phyloP scores from a whole-genome alignment of 2,797 vertebrate species.

The Spondyliosoma cantharus region DNA sequence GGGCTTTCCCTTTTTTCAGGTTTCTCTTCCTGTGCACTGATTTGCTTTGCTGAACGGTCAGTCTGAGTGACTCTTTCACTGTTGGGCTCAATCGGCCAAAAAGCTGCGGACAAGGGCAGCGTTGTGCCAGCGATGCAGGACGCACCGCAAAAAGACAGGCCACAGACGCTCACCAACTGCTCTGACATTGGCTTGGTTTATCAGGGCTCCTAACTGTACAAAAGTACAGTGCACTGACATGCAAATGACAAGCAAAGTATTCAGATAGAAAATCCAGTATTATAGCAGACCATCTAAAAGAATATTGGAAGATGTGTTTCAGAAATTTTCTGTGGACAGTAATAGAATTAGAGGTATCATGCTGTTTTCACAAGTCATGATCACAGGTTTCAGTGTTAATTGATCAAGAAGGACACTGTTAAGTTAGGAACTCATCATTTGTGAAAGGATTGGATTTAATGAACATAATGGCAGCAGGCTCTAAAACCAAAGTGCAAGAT shows the following conservation, averaged over 20 bases:
- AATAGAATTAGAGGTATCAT: conserved; percentile 25
- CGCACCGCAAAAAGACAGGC: too few species aligned
- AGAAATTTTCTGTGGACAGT: conserved; percentile 28
- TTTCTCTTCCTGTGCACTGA: too few species aligned
- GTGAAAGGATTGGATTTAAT: conserved; percentile 65
- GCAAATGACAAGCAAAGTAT: conserved; percentile 48
- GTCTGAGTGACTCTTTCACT: too few species aligned
- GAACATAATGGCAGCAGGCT: conserved; percentile 75
- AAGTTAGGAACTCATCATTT: conserved; percentile 41
- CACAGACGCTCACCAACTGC: too few species aligned
- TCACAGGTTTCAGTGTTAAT: conserved; percentile 23
- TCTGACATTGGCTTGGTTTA: too few species aligned
- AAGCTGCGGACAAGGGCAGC: too few species aligned
- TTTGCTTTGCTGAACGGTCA: too few species aligned
- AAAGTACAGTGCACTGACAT: conserved; percentile 30
- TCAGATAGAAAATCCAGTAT: conserved; percentile 33
- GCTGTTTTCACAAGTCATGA: conserved; percentile 22
- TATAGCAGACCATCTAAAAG: conserved; percentile 42
- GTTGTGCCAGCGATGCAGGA: too few species aligned
- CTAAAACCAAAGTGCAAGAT: conserved; percentile 82
- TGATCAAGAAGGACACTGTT: conserved; percentile 53
- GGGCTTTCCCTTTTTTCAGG: too few species aligned
- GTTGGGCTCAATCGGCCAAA: too few species aligned
- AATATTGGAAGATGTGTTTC: conserved; percentile 53
- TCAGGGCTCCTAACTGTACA: conserved; percentile 6